These are phyloP conservation scores for Tetrapedia diversipes DNA, from an alignment of 2,888 invertebrate genomes.

Conservation along the genomic window DNA sequence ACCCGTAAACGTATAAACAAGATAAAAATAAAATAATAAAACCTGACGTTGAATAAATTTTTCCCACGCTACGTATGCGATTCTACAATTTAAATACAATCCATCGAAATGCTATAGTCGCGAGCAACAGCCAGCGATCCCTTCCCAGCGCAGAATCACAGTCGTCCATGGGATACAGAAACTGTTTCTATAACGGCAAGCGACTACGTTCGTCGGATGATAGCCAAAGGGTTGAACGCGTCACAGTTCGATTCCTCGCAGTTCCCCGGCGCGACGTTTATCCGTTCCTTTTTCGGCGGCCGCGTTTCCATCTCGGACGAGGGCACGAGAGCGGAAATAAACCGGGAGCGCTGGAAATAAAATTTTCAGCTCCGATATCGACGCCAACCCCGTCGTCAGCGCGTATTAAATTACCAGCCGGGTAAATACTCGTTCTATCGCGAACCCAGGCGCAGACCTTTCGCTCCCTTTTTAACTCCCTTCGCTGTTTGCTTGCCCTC, in stretches of 20 bases:
- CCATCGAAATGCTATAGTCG: too few species aligned
- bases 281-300: not conserved
- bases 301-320: not conserved
- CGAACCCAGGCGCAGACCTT: conserved; percentile 2
- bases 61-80: too few species aligned
- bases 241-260: not conserved
- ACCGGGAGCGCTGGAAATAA: conserved; percentile 28
- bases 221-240: too few species aligned
- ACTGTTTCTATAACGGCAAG: too few species aligned
- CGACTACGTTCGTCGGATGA: too few species aligned
- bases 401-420: conserved; percentile 38
- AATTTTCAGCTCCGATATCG: conserved; percentile 28
- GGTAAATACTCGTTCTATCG: conserved; percentile 33
- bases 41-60: too few species aligned
- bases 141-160: too few species aligned
- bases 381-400: not conserved
- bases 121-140: too few species aligned
- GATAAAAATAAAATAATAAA: too few species aligned
- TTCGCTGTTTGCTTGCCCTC: not conserved
- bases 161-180: too few species aligned
- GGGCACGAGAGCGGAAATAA: conserved; percentile 1
- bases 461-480: not conserved
- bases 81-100: too few species aligned
- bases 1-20: too few species aligned
- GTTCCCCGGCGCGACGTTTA: not conserved